phyloP scores from a whole-genome alignment of 2,888 invertebrate genomes.

The Mythimna vitellina region DNA sequence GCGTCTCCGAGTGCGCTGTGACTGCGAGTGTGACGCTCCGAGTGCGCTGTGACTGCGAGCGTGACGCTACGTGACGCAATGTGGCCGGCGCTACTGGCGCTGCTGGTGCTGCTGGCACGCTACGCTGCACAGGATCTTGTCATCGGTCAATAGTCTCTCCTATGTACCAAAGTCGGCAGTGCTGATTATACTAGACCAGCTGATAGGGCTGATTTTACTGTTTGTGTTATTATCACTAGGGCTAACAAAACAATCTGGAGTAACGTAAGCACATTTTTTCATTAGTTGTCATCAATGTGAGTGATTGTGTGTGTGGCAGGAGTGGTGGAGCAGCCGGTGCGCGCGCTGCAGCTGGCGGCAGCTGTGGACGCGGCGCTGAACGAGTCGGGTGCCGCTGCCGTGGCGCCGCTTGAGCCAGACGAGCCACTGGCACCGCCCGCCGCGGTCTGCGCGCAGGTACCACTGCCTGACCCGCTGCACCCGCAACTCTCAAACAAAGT shows the following conservation, averaged over 20 bases:
- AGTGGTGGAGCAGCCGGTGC: constrained; percentile 72
- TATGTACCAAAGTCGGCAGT: not conserved
- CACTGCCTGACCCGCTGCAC: not conserved
- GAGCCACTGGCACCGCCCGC: constrained; percentile 66
- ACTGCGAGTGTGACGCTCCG: not conserved
- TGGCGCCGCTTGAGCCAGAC: constrained; percentile 62
- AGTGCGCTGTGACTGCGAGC: constrained; percentile 5
- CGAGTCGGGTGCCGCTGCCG: constrained; percentile 49
- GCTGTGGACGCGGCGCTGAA: constrained; percentile 69
- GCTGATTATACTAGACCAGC: not conserved
- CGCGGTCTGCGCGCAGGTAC: constrained; percentile 61
- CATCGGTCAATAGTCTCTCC: constrained; percentile 57
- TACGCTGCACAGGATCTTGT: constrained; percentile 50
- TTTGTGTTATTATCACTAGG: not conserved
- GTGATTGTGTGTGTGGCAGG: constrained; percentile 57
- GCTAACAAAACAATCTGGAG: not conserved
- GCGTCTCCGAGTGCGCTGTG: constrained; percentile 18
- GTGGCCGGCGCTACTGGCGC: constrained; percentile 19
- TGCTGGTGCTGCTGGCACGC: constrained; percentile 24
- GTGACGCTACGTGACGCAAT: not conserved
- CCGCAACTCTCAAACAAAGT: not conserved
- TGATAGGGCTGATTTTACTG: not conserved
- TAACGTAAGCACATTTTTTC: not conserved
- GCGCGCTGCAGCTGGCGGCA: constrained; percentile 70
- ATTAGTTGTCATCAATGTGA: not conserved